phyloP scores from a whole-genome alignment of 2,113 vertebrate genomes.

The Podarcis cretensis region DNA sequence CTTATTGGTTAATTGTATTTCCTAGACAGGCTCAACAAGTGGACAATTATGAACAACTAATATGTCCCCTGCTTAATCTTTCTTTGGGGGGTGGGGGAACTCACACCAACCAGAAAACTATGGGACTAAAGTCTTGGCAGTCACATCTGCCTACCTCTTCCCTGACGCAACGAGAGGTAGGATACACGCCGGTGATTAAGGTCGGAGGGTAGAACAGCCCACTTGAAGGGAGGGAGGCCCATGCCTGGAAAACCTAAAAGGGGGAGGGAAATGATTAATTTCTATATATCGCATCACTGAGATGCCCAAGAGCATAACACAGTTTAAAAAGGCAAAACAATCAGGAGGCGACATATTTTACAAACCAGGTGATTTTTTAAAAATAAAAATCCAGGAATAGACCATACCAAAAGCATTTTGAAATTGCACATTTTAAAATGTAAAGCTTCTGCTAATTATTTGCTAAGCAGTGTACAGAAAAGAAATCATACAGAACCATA shows the following conservation, averaged over 20 bases:
- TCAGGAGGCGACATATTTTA: neutral
- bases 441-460: too few relatives aligned
- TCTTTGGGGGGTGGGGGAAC: neutral
- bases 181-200: conserved; percentile 80
- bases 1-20: neutral
- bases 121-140: neutral
- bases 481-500: too few relatives aligned
- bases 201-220: conserved; percentile 82
- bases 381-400: neutral
- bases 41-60: neutral
- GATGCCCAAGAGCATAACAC: neutral
- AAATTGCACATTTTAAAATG: neutral
- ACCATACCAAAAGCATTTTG: neutral
- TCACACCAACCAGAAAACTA: neutral
- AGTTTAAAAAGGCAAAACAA: neutral
- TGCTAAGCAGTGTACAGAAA: too few relatives aligned
- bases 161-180: conserved; percentile 78
- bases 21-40: neutral
- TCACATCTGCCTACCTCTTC: conserved; percentile 58
- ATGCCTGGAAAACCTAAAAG: conserved; percentile 82
- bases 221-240: conserved; percentile 48
- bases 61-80: neutral
- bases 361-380: neutral
- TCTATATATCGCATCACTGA: neutral
- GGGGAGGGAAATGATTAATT: neutral